phyloP scores from a whole-genome alignment of 2,797 vertebrate species.

The Brachyalestes nurse region DNA sequence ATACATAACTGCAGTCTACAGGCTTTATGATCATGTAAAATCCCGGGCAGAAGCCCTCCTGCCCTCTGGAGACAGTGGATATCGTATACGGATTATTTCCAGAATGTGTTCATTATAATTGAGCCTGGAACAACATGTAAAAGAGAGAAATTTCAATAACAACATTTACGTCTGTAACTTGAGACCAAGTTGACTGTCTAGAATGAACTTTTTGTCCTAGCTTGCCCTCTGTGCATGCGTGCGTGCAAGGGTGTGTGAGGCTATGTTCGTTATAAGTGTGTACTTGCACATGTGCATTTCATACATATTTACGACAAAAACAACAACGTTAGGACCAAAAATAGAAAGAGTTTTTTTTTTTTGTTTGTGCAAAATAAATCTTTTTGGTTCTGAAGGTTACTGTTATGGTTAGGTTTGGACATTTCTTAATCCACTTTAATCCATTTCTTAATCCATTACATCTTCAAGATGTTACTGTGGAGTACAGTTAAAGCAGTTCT shows the following conservation, averaged over 20 bases:
- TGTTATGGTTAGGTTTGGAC: too few species aligned
- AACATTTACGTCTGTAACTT: slow-evolving; percentile 32
- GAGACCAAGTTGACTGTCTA: slow-evolving; percentile 7
- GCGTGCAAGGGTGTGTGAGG: not conserved
- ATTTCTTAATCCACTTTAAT: too few species aligned
- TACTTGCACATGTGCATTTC: not conserved
- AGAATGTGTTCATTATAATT: slow-evolving; percentile 34
- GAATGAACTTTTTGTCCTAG: slow-evolving; percentile 22
- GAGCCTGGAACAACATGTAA: slow-evolving; percentile 30
- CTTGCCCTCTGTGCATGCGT: slow-evolving; percentile 2
- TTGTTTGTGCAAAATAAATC: too few species aligned
- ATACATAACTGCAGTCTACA: slow-evolving; percentile 17
- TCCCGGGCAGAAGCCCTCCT: slow-evolving; percentile 11
- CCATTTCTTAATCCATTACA: too few species aligned
- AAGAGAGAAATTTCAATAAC: slow-evolving; percentile 25
- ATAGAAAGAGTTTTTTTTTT: too few species aligned
- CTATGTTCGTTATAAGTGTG: not conserved
- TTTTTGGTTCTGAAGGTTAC: too few species aligned
- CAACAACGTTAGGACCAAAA: not conserved
- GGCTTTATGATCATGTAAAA: slow-evolving; percentile 20
- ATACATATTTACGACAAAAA: not conserved
- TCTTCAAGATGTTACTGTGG: too few species aligned
- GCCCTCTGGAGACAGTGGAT: slow-evolving; percentile 39
- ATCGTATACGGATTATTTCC: slow-evolving; percentile 49
- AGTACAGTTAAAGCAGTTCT: too few species aligned